These are phyloP conservation scores for Corythucha ciliata DNA, from an alignment of 2,888 invertebrate species.

Conservation along the genomic window DNA sequence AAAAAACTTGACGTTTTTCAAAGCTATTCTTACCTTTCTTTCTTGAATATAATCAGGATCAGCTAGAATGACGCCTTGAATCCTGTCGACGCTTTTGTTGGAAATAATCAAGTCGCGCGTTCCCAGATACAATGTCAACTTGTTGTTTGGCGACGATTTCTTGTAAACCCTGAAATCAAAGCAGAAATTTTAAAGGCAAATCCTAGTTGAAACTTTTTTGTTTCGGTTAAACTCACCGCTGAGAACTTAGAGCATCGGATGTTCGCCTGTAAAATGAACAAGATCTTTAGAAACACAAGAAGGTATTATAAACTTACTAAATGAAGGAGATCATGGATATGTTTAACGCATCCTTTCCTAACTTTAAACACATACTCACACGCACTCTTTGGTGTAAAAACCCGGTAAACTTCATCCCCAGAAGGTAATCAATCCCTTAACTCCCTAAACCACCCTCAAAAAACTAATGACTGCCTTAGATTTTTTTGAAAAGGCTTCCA, in stretches of 20 bases:
- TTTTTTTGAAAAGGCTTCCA: too few species aligned
- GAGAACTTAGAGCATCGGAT: slow-evolving; percentile 30
- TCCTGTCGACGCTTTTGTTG: slow-evolving; percentile 61
- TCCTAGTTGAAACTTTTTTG: too few species aligned
- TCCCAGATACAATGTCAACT: slow-evolving; percentile 71
- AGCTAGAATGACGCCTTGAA: slow-evolving; percentile 84
- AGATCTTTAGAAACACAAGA: slow-evolving; percentile 15
- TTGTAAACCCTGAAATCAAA: slow-evolving; percentile 62
- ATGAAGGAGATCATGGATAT: too few species aligned
- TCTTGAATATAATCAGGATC: slow-evolving; percentile 79
- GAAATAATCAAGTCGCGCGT: slow-evolving; percentile 71
- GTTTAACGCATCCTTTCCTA: too few species aligned
- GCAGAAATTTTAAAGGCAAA: not conserved
- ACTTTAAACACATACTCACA: too few species aligned
- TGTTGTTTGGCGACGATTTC: slow-evolving; percentile 77
- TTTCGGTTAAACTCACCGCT: slow-evolving; percentile 30
- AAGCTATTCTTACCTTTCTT: slow-evolving; percentile 60
- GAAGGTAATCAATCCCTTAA: too few species aligned
- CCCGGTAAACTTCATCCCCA: too few species aligned
- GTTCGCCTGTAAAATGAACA: slow-evolving; percentile 27
- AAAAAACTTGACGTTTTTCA: too few species aligned
- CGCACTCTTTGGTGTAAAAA: too few species aligned
- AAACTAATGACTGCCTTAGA: too few species aligned
- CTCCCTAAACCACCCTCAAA: too few species aligned
- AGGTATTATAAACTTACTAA: too few species aligned